Percentiles rank a stretch among this genome's conserved stretches.
These are phyloP conservation scores for Anthophora plumipes DNA, from an alignment of 2,888 invertebrate genomes.

Conservation along the genomic window DNA sequence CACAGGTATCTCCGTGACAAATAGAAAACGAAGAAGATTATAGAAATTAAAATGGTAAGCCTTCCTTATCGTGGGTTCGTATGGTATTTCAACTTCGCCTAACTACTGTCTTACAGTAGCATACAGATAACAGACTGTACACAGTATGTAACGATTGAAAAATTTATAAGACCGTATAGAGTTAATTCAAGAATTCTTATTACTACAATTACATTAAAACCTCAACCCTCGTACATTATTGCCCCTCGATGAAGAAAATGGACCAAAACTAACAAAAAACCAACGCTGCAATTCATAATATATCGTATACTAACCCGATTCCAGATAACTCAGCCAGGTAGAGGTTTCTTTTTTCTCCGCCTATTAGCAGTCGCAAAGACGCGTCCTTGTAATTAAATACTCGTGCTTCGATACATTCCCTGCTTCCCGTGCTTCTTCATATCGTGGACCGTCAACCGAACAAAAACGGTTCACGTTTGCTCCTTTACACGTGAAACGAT, in stretches of 20 bases:
- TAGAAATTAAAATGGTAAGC: no score
- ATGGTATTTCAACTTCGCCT: no score
- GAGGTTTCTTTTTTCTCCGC: slow-evolving; percentile 19
- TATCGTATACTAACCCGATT: slow-evolving; percentile 8
- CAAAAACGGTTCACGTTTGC: slow-evolving; percentile 2
- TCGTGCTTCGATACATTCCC: slow-evolving; percentile 14
- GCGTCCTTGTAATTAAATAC: slow-evolving; percentile 57
- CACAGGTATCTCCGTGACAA: no score
- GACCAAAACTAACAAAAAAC: background rate
- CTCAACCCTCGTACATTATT: no score
- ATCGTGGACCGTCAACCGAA: slow-evolving; percentile 2
- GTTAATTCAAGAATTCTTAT: no score
- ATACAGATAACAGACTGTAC: no score
- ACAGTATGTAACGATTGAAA: no score
- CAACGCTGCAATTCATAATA: background rate
- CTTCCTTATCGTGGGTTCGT: no score
- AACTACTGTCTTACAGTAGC: no score
- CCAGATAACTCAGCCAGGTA: background rate
- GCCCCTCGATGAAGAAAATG: background rate
- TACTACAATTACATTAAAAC: no score
- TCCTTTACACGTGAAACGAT: slow-evolving; percentile 6
- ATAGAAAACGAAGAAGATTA: no score
- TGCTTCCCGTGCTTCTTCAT: slow-evolving; percentile 3
- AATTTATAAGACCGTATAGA: no score
- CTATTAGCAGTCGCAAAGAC: slow-evolving; percentile 17